phyloP scores from a whole-genome alignment of 2,888 invertebrate species.

The Spisula subtruncata region DNA sequence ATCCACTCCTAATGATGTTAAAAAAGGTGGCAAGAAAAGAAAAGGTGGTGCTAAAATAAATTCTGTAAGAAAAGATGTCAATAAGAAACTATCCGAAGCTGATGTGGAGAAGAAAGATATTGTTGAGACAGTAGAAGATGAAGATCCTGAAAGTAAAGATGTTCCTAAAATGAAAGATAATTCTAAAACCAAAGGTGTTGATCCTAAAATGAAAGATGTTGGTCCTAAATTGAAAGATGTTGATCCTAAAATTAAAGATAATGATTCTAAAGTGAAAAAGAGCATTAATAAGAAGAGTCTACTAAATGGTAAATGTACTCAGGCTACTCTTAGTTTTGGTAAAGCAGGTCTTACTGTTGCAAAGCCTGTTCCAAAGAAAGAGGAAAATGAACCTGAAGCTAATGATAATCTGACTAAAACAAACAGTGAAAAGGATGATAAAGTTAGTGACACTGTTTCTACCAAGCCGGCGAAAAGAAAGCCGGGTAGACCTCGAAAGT shows the following conservation, averaged over 20 bases:
- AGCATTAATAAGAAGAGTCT: slow-evolving; percentile 28
- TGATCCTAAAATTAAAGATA: not conserved
- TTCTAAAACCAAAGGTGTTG: not conserved
- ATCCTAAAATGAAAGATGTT: not conserved
- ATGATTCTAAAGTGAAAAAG: slow-evolving; percentile 12
- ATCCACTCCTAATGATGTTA: slow-evolving; percentile 70
- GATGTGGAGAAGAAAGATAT: not conserved
- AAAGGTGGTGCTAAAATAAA: not conserved
- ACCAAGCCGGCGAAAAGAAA: not conserved
- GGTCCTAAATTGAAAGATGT: not conserved
- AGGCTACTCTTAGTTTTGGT: slow-evolving; percentile 74
- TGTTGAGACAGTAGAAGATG: not conserved
- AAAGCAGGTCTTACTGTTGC: slow-evolving; percentile 66
- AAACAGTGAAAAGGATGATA: not conserved
- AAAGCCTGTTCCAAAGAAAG: slow-evolving; percentile 50
- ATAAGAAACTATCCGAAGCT: not conserved
- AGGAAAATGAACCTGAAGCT: slow-evolving; percentile 15
- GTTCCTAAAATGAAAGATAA: not conserved
- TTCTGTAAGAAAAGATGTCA: not conserved
- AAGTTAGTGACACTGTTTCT: slow-evolving; percentile 12
- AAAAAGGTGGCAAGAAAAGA: slow-evolving; percentile 4
- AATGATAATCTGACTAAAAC: not conserved
- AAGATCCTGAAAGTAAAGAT: not conserved
- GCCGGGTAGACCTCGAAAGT: not conserved
- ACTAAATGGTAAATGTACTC: slow-evolving; percentile 55